Conservation (phyloP, 1,140 invertebrate genomes). For the Zaprionus tsacasi region DNA sequence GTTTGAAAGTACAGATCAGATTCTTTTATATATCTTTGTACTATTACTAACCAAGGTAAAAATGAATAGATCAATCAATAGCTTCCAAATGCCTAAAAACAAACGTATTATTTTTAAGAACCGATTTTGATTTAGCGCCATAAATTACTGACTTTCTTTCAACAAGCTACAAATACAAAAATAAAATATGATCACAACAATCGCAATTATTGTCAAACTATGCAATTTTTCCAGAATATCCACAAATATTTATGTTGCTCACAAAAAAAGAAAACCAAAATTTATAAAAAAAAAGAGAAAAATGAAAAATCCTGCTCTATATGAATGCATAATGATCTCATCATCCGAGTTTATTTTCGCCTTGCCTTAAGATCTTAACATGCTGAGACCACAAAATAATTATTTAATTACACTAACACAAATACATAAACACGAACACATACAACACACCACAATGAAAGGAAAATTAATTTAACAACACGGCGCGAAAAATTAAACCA, state of each 20-base stretch:
- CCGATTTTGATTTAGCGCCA: conserved; percentile 47
- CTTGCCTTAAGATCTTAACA: conserved; percentile 67
- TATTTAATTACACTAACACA: conserved; percentile 23
- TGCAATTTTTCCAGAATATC: conserved; percentile 10
- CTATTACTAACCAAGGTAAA: conserved; percentile 43
- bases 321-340: conserved; percentile 79
- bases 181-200: conserved; percentile 15
- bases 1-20: not conserved
- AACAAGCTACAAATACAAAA: conserved; percentile 19
- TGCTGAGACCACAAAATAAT: conserved; percentile 52
- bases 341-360: conserved; percentile 84
- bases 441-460: conserved; percentile 18
- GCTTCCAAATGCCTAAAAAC: conserved; percentile 30
- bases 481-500: conserved; percentile 67
- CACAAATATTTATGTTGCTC: conserved; percentile 55
- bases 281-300: not conserved
- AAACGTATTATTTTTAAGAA: conserved; percentile 45
- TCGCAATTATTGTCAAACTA: conserved; percentile 43
- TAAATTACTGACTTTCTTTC: conserved; percentile 73
- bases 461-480: conserved; percentile 54
- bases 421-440: conserved; percentile 18
- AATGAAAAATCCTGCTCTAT: conserved; percentile 60
- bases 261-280: conserved; percentile 5
- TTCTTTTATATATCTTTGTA: conserved; percentile 33
- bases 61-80: conserved; percentile 23